Base-by-base conservation (phyloP, 2,797 vertebrate species). In the Oreonectes daqikongensis region DNA sequence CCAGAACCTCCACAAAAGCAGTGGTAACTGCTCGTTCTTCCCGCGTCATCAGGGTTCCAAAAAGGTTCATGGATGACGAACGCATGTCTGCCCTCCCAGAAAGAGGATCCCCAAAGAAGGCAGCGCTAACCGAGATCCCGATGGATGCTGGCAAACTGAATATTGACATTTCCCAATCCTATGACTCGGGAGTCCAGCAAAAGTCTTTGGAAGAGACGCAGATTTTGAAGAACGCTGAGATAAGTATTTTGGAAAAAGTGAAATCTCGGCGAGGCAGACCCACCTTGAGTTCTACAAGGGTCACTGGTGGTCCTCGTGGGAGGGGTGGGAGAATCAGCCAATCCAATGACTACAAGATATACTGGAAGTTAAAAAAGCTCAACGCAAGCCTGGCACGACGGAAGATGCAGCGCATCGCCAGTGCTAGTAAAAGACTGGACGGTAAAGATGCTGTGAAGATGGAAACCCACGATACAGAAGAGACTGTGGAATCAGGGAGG, bases 41-140 rank as follows among this genome's bases (percentile, higher is more conserved):
- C 5, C 92, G 96, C 0, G 86, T 96, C 74, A 97, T 98, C 81
- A 96, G 95, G 88, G 86, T 93, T 17, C 96, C 96, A 1, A 94
- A 94, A 78, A 94, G 96, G 81, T 97, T 97, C 86, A 89, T 96
- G 84, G 93, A 96, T 6, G 94, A 94, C 57, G 93, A 93, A 35
- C 83, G 88, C 3, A 88, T 92, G 79, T 83, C 89, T 42, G 89
- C 91, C 50, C 87, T 84, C 6, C 76, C 77, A n/a, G 81, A 89
- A 0, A 90, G 84, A 78, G 85, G 88, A 8, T 74, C 86, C 40
- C 72, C 85, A 22, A 88, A 90, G 63, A 81, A 86, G 3, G 10
- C 60, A 10, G 59, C 63, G 5, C 70, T 64, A 52, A 46, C 50
- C 10, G 83, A 84, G 28, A 28, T 44, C 10, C 22, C 74, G 1